Conservation (phyloP, 1,140 invertebrate species). For the Formica exsecta region DNA sequence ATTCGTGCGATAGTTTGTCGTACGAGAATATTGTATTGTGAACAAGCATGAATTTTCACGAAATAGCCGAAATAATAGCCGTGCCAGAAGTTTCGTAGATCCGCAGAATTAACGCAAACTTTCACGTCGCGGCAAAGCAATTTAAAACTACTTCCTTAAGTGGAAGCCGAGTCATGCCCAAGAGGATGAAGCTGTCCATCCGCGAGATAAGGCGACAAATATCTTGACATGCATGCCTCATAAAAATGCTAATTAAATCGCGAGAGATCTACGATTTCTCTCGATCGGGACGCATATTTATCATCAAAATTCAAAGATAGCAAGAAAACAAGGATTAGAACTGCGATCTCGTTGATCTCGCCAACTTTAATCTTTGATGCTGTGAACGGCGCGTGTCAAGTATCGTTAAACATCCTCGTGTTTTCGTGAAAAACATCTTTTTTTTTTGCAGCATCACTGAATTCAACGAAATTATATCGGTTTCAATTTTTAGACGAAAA, state of each 20-base stretch:
- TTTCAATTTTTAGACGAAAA: conserved; percentile 11
- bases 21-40: background rate
- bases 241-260: conserved; percentile 76
- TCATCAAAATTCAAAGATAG: background rate
- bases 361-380: background rate
- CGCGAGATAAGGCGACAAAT: conserved; percentile 41
- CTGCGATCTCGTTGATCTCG: background rate
- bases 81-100: conserved; percentile 19
- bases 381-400: background rate
- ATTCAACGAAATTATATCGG: background rate
- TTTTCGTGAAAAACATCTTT: background rate
- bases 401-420: background rate
- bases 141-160: conserved; percentile 72
- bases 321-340: background rate
- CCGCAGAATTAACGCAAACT: conserved; percentile 31
- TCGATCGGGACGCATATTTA: background rate
- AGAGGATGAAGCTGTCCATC: conserved; percentile 61
- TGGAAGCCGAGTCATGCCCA: conserved; percentile 29
- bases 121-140: conserved; percentile 64
- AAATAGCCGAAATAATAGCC: conserved; percentile 14
- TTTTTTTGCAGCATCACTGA: background rate
- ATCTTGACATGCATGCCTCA: conserved; percentile 59
- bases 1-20: background rate
- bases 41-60: conserved; percentile 24
- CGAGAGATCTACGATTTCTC: background rate